These are phyloP conservation scores for Falco rusticolus DNA, from an alignment of 2,797 vertebrate species.

Conservation along the genomic window DNA sequence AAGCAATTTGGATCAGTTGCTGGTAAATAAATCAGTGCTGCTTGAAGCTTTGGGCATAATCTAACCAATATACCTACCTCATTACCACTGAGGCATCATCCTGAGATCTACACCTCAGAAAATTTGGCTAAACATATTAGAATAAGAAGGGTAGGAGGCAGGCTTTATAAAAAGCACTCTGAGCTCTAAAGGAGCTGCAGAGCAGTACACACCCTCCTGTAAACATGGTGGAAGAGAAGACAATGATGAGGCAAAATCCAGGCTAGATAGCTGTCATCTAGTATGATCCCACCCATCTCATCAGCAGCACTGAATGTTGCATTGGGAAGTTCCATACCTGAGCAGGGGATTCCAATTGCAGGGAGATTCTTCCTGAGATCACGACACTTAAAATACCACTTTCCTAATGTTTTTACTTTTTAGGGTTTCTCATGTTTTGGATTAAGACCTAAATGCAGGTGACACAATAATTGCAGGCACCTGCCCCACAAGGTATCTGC, in stretches of 20 bases:
- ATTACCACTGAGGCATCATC: not conserved
- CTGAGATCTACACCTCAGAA: not conserved
- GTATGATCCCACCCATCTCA: not conserved
- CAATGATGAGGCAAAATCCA: not conserved
- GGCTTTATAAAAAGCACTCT: not conserved
- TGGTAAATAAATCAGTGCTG: not conserved
- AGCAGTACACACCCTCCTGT: not conserved
- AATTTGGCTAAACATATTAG: not conserved
- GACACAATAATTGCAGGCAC: not conserved
- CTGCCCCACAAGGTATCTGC: not conserved
- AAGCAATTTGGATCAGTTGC: not conserved
- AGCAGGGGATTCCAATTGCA: not conserved
- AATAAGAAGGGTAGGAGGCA: not conserved
- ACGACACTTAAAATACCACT: not conserved
- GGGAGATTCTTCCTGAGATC: not conserved
- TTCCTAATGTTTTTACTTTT: not conserved
- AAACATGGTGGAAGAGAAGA: not conserved
- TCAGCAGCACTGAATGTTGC: not conserved
- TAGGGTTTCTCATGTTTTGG: not conserved
- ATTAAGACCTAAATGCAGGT: not conserved
- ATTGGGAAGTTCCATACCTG: not conserved
- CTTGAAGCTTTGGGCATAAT: not conserved
- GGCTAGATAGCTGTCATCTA: not conserved
- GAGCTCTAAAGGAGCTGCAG: not conserved
- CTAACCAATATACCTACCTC: not conserved